A percentile compares a stretch with the other conserved stretches of the same genome.
phyloP scores from a whole-genome alignment of 2,113 vertebrate species.

The Saccopteryx leptura region DNA sequence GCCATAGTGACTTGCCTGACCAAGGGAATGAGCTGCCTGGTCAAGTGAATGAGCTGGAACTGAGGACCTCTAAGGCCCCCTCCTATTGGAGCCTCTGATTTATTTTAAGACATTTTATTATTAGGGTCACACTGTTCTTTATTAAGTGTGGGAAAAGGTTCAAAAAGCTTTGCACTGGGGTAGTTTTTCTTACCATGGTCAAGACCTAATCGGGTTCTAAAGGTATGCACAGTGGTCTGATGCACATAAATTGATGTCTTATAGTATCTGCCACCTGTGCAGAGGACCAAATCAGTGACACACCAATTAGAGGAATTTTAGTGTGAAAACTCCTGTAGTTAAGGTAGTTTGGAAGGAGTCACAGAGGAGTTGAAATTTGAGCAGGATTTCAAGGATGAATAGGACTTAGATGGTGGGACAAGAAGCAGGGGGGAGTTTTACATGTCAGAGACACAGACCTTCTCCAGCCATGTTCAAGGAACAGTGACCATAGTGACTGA shows the following conservation, averaged over 20 bases:
- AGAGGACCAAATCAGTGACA: neutral
- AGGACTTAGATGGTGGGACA: neutral
- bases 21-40: too few species aligned
- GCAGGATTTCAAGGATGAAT: neutral
- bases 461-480: neutral
- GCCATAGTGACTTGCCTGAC: too few species aligned
- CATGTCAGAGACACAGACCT: neutral
- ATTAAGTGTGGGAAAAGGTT: neutral
- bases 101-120: slow-evolving; percentile 33
- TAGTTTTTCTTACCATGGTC: neutral
- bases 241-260: neutral
- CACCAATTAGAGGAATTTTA: neutral
- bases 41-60: neutral
- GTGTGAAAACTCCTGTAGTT: neutral
- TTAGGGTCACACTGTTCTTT: neutral
- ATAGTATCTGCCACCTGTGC: neutral
- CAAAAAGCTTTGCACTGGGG: neutral
- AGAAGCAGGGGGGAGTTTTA: neutral
- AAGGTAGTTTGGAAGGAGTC: neutral
- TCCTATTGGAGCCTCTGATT: neutral
- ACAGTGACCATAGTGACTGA: neutral
- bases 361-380: neutral
- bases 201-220: neutral
- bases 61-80: neutral
- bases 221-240: neutral